These are phyloP conservation scores for Cottus gobio DNA, from an alignment of 2,113 vertebrate genomes.

Conservation along the genomic window DNA sequence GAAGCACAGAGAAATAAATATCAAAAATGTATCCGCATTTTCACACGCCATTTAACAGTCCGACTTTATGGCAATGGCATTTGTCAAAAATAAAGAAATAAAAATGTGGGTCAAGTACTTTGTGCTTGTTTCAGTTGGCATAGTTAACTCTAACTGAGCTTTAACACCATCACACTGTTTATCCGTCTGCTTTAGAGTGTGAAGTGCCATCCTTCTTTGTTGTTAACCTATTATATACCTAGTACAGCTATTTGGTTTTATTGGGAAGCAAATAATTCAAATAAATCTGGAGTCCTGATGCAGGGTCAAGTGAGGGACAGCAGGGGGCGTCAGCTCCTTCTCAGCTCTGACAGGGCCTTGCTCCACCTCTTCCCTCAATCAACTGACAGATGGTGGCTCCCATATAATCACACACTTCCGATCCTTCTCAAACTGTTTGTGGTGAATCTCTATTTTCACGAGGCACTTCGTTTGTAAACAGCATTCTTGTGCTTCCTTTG, in stretches of 20 bases:
- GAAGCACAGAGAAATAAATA: neutral
- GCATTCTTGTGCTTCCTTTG: slow-evolving; percentile 67
- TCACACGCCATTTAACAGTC: neutral
- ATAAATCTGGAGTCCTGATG: slow-evolving; percentile 25
- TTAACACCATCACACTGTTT: neutral
- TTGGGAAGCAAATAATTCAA: neutral
- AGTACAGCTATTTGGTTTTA: slow-evolving; percentile 2
- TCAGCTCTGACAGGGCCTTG: slow-evolving; percentile 33
- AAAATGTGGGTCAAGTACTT: neutral
- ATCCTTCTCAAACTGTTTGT: slow-evolving; percentile 62
- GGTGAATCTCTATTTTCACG: slow-evolving; percentile 70
- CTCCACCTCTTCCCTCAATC: slow-evolving; percentile 59
- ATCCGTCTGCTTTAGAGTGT: slow-evolving; percentile 25
- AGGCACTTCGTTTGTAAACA: slow-evolving; percentile 77
- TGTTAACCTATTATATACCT: neutral
- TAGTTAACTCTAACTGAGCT: neutral
- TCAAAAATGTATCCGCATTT: neutral
- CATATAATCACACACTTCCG: slow-evolving; percentile 79
- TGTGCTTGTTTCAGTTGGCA: neutral
- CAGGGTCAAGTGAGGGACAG: slow-evolving; percentile 57
- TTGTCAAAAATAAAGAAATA: neutral
- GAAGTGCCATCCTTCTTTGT: slow-evolving; percentile 14
- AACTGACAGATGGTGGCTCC: slow-evolving; percentile 72
- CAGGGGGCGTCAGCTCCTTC: slow-evolving; percentile 67
- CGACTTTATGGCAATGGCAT: neutral